Conservation (phyloP, 53 echinoderm and acorn worm species). For the Temnopleurus reevesii region DNA sequence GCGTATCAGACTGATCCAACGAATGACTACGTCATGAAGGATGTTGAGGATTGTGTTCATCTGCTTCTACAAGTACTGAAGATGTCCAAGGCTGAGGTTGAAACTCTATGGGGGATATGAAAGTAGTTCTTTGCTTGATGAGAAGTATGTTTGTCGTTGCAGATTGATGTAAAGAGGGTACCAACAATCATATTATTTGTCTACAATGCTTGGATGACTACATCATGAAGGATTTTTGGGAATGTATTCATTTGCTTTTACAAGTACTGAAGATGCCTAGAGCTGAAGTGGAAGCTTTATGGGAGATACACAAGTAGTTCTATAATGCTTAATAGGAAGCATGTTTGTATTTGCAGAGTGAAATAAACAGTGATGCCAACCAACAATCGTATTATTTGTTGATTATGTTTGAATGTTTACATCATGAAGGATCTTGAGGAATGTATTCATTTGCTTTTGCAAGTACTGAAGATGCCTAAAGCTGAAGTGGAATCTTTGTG, state of each 20-base stretch:
- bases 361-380: too few relatives aligned
- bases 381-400: too few relatives aligned
- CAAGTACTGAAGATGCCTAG: not conserved
- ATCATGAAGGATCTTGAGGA: not conserved
- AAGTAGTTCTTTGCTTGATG: too few relatives aligned
- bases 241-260: not conserved
- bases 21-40: conserved; percentile 11
- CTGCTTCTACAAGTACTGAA: not conserved
- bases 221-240: not conserved
- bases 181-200: too few relatives aligned
- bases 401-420: conserved; percentile 19
- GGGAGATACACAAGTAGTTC: too few relatives aligned
- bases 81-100: not conserved
- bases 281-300: not conserved
- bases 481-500: not conserved
- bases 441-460: not conserved
- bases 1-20: not conserved
- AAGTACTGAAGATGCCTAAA: not conserved
- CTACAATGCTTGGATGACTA: too few relatives aligned
- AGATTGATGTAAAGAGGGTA: too few relatives aligned
- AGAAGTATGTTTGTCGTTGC: too few relatives aligned
- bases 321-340: too few relatives aligned
- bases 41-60: not conserved
- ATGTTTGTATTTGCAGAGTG: too few relatives aligned
- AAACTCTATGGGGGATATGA: not conserved